Evolutionary conservation across 1,140 invertebrate genomes (phyloP).

Genomic region (Pachypsylla venusta): DNA sequence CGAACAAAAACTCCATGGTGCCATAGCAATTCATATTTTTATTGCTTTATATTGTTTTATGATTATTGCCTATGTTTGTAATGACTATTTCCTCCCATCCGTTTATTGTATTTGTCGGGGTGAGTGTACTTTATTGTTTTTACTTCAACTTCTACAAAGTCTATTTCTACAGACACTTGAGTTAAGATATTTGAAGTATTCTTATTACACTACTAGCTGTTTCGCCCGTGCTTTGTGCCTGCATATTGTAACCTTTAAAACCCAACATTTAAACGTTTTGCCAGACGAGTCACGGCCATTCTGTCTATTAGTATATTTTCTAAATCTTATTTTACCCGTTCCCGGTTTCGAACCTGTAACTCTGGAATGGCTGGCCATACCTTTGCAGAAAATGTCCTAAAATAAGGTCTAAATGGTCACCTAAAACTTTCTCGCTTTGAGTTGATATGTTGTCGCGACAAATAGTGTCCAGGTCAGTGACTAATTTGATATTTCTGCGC

Average conservation of each 20-base stretch:
- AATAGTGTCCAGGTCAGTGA: not conserved
- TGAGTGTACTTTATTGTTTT: constrained; percentile 26
- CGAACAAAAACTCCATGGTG: constrained; percentile 46
- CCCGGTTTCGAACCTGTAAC: no score
- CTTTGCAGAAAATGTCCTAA: no score
- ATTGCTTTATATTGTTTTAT: constrained; percentile 65
- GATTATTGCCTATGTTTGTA: constrained; percentile 63
- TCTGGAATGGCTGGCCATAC: no score
- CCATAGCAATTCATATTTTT: constrained; percentile 52
- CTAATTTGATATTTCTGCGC: no score
- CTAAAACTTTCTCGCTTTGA: no score
- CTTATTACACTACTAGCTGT: not conserved
- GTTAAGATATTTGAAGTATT: not conserved
- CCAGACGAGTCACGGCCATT: no score
- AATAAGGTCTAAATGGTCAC: no score
- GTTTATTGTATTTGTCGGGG: constrained; percentile 66
- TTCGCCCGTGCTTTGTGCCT: no score
- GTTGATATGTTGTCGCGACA: no score
- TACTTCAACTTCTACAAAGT: not conserved
- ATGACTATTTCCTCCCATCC: constrained; percentile 70
- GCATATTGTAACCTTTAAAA: not conserved
- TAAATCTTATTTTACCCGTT: no score
- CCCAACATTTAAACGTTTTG: no score
- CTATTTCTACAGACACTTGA: not conserved
- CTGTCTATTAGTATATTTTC: no score